Percentiles rank a stretch among this genome's conserved stretches.
Conservation (phyloP, 2,797 vertebrate genomes). For the Staurois parvus region DNA sequence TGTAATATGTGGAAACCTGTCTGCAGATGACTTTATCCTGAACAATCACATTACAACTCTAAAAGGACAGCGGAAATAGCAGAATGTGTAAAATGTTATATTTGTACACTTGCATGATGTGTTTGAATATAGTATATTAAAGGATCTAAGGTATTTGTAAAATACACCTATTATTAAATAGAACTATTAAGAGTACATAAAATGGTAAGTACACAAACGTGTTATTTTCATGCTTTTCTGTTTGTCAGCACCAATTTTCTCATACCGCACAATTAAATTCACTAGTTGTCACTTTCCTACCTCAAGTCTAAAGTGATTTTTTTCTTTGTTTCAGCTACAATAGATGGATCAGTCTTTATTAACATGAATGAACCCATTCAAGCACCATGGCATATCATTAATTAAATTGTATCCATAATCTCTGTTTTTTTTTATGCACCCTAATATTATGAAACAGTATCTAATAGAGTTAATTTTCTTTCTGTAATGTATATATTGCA, state of each 20-base stretch:
- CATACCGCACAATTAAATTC: background rate
- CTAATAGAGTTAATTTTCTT: conserved; percentile 71
- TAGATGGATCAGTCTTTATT: conserved; percentile 69
- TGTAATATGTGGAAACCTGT: background rate
- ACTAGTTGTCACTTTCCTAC: background rate
- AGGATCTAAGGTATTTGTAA: background rate
- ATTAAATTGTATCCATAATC: conserved; percentile 54
- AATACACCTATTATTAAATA: background rate
- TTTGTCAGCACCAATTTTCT: background rate
- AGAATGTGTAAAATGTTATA: background rate
- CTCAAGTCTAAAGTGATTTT: conserved; percentile 5
- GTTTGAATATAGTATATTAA: background rate
- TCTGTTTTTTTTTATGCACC: conserved; percentile 63
- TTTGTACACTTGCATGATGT: background rate
- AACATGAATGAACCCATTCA: conserved; percentile 5
- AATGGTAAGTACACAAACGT: background rate
- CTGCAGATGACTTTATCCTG: background rate
- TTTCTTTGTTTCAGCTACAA: background rate
- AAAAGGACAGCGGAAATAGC: no score
- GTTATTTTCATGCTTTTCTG: background rate
- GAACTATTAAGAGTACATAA: background rate
- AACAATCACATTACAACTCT: no score
- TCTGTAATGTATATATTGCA: conserved; percentile 67
- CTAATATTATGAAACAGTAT: conserved; percentile 70
- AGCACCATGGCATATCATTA: conserved; percentile 10